These are phyloP conservation scores for Buteo buteo DNA, from an alignment of 2,113 vertebrate species.

Conservation along the genomic window DNA sequence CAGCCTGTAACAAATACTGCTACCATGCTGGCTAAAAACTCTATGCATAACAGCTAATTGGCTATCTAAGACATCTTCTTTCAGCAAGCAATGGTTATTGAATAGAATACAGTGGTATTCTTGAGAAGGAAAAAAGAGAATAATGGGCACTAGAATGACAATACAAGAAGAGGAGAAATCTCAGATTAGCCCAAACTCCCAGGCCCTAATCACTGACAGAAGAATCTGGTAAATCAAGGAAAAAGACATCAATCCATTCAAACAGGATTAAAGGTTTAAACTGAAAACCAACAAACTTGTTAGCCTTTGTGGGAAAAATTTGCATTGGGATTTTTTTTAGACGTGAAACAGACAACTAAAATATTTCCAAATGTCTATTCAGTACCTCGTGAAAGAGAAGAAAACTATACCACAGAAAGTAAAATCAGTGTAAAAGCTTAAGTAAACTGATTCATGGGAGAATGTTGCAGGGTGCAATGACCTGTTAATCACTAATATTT, in stretches of 20 bases:
- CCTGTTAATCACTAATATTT: neutral
- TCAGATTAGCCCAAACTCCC: slow-evolving; percentile 37
- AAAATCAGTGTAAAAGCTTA: neutral
- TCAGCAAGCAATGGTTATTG: slow-evolving; percentile 41
- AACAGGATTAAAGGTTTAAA: slow-evolving; percentile 62
- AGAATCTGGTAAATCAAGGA: slow-evolving; percentile 53
- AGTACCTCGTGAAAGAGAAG: neutral
- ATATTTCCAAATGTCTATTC: neutral
- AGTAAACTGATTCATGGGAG: neutral
- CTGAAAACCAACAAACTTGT: slow-evolving; percentile 52
- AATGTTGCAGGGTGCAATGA: neutral
- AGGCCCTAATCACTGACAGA: slow-evolving; percentile 40
- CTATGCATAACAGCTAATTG: slow-evolving; percentile 64
- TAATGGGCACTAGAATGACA: slow-evolving; percentile 40
- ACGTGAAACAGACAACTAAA: neutral
- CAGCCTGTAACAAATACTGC: slow-evolving; percentile 45
- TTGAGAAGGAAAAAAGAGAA: slow-evolving; percentile 6
- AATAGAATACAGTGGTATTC: slow-evolving; percentile 53
- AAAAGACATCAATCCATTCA: slow-evolving; percentile 52
- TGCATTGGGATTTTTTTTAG: neutral
- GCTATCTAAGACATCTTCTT: slow-evolving; percentile 53
- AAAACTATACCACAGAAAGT: neutral
- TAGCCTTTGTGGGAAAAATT: slow-evolving; percentile 50
- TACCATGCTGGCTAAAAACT: slow-evolving; percentile 60
- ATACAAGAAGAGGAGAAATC: slow-evolving; percentile 47